Evolutionary conservation across 2,797 vertebrate species (phyloP), one percentile per base, ranked within the genome.

Genomic region (Enteromius viviparus): DNA sequence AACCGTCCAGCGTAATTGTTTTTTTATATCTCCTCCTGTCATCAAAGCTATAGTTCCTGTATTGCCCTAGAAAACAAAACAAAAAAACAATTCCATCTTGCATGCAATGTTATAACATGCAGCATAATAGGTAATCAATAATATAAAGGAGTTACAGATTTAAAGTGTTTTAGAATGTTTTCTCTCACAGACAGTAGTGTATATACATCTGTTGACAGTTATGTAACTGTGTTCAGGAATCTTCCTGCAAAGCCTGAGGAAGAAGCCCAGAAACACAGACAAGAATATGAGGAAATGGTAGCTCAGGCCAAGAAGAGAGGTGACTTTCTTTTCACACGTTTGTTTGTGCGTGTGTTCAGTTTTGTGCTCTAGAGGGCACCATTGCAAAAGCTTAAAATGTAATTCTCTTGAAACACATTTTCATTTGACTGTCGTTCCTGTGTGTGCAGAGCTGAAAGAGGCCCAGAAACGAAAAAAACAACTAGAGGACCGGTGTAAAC

Each of bases 231-330:
- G 53, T 76, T 21, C 74, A 98, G 97, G 86, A 98, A 98, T 83
- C 96, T 98, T 84, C 97, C 97, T n/a, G 97, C 97, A 83, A 99
- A 99, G 89, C 96, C 97, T 70, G 96, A 95, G 0, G 97, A 98
- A 86, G 97, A 98, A 91, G 95, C 97, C 7, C 96, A 97, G 93
- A 98, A 97, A 81, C 97, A 98, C 92, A 89, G 94, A 69, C 96
- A 97, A 77, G 96, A 98, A 89, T 98, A 99, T 89, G 97, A 98
- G 86, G 97, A 98, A 89, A 99, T 98, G 97, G 97, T 99, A 92
- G 96, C 95, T 55, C 97, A 96, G 93, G 97, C 95, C 29, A 98
- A 97, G 92, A 98, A 97, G 90, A 96, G 95, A 95, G 97, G 97
- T 94, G 78, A 89, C 86, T 53, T 34, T 34, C 32, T 32, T n/a